Base-by-base conservation (phyloP, 2,797 vertebrate genomes). In the Hirundo rustica region DNA sequence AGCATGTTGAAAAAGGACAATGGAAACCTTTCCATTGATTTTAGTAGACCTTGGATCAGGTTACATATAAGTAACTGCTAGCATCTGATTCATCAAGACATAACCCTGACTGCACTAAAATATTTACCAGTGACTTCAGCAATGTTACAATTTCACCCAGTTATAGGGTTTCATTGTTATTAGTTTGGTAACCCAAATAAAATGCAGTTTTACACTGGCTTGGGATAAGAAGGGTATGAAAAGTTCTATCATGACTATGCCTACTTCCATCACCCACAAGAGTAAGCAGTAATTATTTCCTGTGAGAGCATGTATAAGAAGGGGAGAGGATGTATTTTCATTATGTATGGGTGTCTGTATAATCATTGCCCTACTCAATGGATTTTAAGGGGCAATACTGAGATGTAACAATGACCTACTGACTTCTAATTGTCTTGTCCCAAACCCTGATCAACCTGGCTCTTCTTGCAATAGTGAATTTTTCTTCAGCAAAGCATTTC, bases 401-500 rank as follows among this genome's bases (percentile, higher is more conserved):
- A 79, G 65, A 95, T 66, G 81, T 77, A 94, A 92, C 88, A 95
- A 92, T 84, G 79, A 91, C 76, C 91, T 95, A 72, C 50, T 89
- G 80, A 75, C 67, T 97, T 92, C 88, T 96, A 96, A 97, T 96
- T 97, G 96, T 97, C 96, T 97, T 96, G 97, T 98, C 97, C 93
- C 92, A 97, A 96, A 96, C 65, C 19, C 88, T 96, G 96, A 97
- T 97, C 96, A 97, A 97, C 85, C 81, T 95, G 96, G 68, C n/a
- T 81, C 61, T 91, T 96, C 96, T 94, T 96, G 93, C 79, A 96
- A 86, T 87, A 91, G 85, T 78, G 68, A 76, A 93, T 96, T 98
- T 98, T 94, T 97, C 96, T 97, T 89, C 95, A 97, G 96, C 94
- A 96, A 97, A 98, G 97, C 97, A 96, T 94, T 98, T 98, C 91